phyloP scores from a whole-genome alignment of 2,888 invertebrate species.

The Drosophila anomalipes region DNA sequence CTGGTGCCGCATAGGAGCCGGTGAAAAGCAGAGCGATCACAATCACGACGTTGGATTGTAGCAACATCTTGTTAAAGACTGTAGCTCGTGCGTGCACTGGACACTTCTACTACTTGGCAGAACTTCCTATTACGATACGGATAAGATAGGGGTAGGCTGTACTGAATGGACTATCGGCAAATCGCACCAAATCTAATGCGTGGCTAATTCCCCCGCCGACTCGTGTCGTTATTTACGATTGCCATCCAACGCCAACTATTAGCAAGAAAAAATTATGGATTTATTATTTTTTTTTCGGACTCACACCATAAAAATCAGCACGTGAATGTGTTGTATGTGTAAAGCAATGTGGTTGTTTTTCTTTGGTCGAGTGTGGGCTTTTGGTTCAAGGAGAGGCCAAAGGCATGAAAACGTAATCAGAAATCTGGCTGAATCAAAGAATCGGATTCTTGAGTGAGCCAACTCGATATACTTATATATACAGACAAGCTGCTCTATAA shows the following conservation, averaged over 20 bases:
- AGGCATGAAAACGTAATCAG: conserved; percentile 42
- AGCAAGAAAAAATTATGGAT: conserved; percentile 59
- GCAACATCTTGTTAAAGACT: conserved; percentile 67
- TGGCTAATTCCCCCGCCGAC: conserved; percentile 41
- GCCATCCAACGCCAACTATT: conserved; percentile 12
- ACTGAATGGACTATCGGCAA: conserved; percentile 23
- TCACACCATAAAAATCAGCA: conserved; percentile 46
- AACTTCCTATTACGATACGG: conserved; percentile 44
- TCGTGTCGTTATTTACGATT: conserved; percentile 66
- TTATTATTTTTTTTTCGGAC: conserved; percentile 45
- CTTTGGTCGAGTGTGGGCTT: not conserved
- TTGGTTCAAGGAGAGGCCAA: not conserved
- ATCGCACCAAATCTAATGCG: conserved; percentile 47
- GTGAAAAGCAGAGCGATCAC: conserved; percentile 34
- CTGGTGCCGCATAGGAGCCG: conserved; percentile 60
- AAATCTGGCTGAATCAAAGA: conserved; percentile 10
- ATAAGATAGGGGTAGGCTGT: conserved; percentile 57
- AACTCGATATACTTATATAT: not conserved
- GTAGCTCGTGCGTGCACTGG: not conserved
- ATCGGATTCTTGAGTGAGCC: not conserved
- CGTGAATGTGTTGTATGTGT: conserved; percentile 55
- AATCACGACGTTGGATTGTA: conserved; percentile 42
- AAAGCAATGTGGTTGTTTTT: conserved; percentile 7
- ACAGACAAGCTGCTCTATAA: not conserved
- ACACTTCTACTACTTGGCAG: not conserved